Base-by-base conservation (phyloP, 2,888 invertebrate genomes). In the Agonopterix subpropinquella region DNA sequence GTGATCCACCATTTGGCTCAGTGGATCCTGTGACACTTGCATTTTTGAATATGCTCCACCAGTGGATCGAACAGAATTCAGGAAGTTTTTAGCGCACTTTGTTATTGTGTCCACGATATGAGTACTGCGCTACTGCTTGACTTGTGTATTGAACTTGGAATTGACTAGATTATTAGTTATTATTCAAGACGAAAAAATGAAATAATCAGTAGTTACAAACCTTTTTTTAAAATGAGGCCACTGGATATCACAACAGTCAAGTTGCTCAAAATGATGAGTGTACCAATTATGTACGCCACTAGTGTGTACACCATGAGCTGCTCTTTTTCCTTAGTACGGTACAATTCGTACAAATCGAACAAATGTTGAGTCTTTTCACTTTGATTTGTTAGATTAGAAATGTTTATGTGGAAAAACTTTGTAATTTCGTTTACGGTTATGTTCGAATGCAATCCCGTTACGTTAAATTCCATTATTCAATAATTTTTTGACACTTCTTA, bases 221-320 rank as follows among this genome's bases (percentile, higher is more conserved):
- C 91, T 86, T 90, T 91, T 67, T 82, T 90, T 28, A 92, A 75
- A 58, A 92, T 90, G 2, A 92, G 74, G 47, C 91, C 92, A 69
- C 92, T 92, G n/a, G 92, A 92, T 49, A 92, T 73, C 10, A 92
- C 91, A n/a, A 92, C 91, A 5, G 89, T 83, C 36, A 91, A 68
- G 72, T 92, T 92, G 51, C 91, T 79, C 18, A 90, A 55, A 47
- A 92, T 89, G 43, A 92, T 91, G 11, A 92, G 59, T 2, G 78
- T 70, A 5, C 90, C 92, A 44, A 92, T 68, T 10, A 89, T 59
- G 49, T 91, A 91, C 28, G 91, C 90, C 36, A 91, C 75, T 43
- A 88, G 76, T 64, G 87, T 89, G 61, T 91, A 91, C 36, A 89
- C 62, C 50, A 79, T 64, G 52, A 90, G 65, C 56, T 85, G 87